Evolutionary conservation across 2,797 vertebrate genomes (phyloP).

Genomic region (Neosalanx taihuensis): DNA sequence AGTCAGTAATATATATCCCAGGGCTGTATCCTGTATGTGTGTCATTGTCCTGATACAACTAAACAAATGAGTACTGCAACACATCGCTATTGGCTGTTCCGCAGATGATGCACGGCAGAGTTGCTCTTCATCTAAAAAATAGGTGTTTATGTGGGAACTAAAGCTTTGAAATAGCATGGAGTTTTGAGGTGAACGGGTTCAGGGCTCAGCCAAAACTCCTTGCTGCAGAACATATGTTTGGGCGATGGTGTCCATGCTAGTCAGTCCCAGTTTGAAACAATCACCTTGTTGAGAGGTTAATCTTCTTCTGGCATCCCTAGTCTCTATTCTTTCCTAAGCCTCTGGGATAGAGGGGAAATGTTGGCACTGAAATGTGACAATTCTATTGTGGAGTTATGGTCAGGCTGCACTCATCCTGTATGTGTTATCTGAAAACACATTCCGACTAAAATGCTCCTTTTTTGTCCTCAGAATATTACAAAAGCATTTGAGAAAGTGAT

Average conservation of each 20-base stretch:
- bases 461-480: background rate
- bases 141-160: slow-evolving; percentile 23
- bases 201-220: slow-evolving; percentile 20
- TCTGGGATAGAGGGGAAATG: slow-evolving; percentile 77
- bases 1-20: slow-evolving; percentile 71
- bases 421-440: background rate
- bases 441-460: background rate
- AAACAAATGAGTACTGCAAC: slow-evolving; percentile 70
- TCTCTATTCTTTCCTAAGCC: slow-evolving; percentile 62
- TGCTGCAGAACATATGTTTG: slow-evolving; percentile 51
- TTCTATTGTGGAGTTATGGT: slow-evolving; percentile 41
- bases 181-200: slow-evolving; percentile 20
- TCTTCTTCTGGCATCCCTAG: slow-evolving; percentile 54
- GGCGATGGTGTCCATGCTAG: slow-evolving; percentile 41
- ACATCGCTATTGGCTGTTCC: slow-evolving; percentile 42
- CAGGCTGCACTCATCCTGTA: background rate
- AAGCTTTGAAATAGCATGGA: slow-evolving; percentile 40
- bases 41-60: slow-evolving; percentile 68
- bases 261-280: slow-evolving; percentile 38
- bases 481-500: background rate
- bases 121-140: slow-evolving; percentile 33
- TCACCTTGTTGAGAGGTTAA: slow-evolving; percentile 55
- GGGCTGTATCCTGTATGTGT: slow-evolving; percentile 59
- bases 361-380: slow-evolving; percentile 75
- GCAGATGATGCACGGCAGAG: slow-evolving; percentile 33